A percentile compares a stretch with the other conserved stretches of the same genome.
These are phyloP conservation scores for Montipora capitata DNA, from an alignment of 92 coral and sea anemone genomes.

Conservation along the genomic window DNA sequence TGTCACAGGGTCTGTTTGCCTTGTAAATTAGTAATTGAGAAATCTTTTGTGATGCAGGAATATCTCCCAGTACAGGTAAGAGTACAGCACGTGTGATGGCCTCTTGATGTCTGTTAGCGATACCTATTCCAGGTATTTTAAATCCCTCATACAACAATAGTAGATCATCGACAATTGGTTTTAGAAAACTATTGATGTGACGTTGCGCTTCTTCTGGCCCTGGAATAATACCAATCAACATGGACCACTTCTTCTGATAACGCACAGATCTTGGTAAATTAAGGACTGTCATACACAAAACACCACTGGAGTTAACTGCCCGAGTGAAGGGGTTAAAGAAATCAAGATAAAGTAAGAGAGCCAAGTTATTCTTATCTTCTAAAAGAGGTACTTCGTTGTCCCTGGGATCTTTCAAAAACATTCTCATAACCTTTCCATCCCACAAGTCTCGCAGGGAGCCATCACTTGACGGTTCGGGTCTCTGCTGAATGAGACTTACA, in stretches of 20 bases:
- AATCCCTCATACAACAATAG: constrained; percentile 35
- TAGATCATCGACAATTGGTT: constrained; percentile 52
- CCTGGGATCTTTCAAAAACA: constrained; percentile 27
- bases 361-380: constrained; percentile 17
- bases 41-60: constrained; percentile 62
- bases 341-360: constrained; percentile 37
- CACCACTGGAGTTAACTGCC: constrained; percentile 41
- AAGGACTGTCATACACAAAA: constrained; percentile 47
- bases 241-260: constrained; percentile 48
- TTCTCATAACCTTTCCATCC: constrained; percentile 49
- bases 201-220: constrained; percentile 66
- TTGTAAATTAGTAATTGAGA: constrained; percentile 48
- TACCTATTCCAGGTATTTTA: background rate
- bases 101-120: background rate
- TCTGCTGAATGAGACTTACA: too few species aligned
- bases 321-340: constrained; percentile 49
- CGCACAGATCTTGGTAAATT: constrained; percentile 60
- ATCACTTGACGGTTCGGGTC: background rate
- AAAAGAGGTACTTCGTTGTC: constrained; percentile 26
- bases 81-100: constrained; percentile 24
- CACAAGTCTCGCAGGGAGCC: constrained; percentile 39
- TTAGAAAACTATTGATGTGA: constrained; percentile 48
- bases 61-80: constrained; percentile 51
- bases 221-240: constrained; percentile 4
- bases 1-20: constrained; percentile 59